Percentiles rank a stretch among this genome's conserved stretches.
Evolutionary conservation across 2,888 invertebrate genomes (phyloP).

Genomic region (Lasioglossum pauxillum): DNA sequence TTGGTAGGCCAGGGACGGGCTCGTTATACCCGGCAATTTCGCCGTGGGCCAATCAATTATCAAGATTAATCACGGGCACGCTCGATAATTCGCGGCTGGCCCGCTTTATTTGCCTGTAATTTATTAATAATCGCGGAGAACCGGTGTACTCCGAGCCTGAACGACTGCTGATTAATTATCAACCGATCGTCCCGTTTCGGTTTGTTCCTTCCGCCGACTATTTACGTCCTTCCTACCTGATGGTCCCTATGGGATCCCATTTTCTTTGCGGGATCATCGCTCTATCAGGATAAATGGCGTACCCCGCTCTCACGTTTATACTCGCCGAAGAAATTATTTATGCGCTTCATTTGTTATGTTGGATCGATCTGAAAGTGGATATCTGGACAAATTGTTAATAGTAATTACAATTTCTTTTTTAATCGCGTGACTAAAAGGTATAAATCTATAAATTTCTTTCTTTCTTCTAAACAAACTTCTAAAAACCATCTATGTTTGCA

Average conservation of each 20-base stretch:
- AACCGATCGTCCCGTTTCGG: neutral
- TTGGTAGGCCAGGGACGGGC: constrained; percentile 18
- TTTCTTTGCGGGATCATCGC: neutral
- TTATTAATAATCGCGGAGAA: constrained; percentile 49
- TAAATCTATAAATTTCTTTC: too few species aligned
- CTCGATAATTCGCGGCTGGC: constrained; percentile 40
- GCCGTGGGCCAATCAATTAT: constrained; percentile 53
- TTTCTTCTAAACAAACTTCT: too few species aligned
- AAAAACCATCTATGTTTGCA: too few species aligned
- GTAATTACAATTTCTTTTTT: neutral
- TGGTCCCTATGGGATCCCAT: neutral
- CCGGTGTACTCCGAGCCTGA: neutral
- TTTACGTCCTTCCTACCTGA: neutral
- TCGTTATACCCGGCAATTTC: constrained; percentile 50
- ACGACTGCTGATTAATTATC: constrained; percentile 8
- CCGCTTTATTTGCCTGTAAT: constrained; percentile 48
- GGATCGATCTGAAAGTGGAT: too few species aligned
- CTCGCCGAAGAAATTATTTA: too few species aligned
- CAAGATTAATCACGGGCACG: constrained; percentile 50
- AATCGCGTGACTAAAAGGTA: neutral
- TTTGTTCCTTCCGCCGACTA: neutral
- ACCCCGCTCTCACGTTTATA: too few species aligned
- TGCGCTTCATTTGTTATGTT: too few species aligned
- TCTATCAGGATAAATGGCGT: neutral
- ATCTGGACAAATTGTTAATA: neutral